Percentiles rank a stretch among this genome's conserved stretches.
phyloP scores from a whole-genome alignment of 1,140 invertebrate genomes.

The Drosophila fuyamai region DNA sequence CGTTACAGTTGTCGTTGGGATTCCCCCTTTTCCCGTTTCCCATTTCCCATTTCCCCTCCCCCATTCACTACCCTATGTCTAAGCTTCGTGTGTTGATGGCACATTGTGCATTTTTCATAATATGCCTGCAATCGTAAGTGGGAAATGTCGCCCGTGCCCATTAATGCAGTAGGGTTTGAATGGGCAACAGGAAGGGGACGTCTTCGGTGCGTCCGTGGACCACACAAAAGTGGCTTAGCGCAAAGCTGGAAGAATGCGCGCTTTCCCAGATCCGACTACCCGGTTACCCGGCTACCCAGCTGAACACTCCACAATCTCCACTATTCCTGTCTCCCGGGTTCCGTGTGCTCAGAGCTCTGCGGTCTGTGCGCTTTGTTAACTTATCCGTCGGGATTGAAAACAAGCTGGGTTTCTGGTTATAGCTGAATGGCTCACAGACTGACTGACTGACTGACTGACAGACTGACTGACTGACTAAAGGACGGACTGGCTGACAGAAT shows the following conservation, averaged over 20 bases:
- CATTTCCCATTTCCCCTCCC: too few species aligned
- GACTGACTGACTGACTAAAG: conserved; percentile 3
- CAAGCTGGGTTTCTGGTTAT: conserved; percentile 40
- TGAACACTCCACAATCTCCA: conserved; percentile 13
- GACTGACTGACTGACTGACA: conserved; percentile 16
- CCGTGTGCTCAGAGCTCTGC: conserved; percentile 12
- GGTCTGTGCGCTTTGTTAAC: conserved; percentile 53
- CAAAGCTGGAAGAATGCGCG: conserved; percentile 37
- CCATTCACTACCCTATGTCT: background rate
- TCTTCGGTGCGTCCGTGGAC: conserved; percentile 38
- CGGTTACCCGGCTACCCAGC: conserved; percentile 4
- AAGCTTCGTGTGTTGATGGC: conserved; percentile 64
- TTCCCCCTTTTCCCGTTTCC: background rate
- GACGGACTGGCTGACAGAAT: conserved; percentile 2
- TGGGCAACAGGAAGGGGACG: background rate
- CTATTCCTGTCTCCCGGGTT: conserved; percentile 1
- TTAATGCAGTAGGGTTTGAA: conserved; percentile 35
- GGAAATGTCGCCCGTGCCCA: conserved; percentile 49
- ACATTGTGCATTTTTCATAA: conserved; percentile 79
- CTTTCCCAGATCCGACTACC: background rate
- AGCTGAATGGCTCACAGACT: conserved; percentile 26
- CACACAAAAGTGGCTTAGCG: conserved; percentile 57
- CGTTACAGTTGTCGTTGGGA: conserved; percentile 43
- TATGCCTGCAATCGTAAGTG: conserved; percentile 57
- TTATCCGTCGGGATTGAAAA: conserved; percentile 55